Base-by-base conservation (phyloP, 2,797 vertebrate species). In the Tinamus major region DNA sequence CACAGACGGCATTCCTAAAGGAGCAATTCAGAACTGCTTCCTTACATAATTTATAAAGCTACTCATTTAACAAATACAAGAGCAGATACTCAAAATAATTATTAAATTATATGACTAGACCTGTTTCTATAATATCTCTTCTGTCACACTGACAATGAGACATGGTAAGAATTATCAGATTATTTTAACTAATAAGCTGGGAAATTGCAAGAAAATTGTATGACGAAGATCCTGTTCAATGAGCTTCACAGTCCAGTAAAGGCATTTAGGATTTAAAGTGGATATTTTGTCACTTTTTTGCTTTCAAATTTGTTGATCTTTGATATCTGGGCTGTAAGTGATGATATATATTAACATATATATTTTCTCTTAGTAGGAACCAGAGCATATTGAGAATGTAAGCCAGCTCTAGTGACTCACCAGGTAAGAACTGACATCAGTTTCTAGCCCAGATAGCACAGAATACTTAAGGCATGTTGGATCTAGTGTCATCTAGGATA, bases 131-230 rank as follows among this genome's bases (percentile, higher is more conserved):
- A 92, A 70, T 53, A 84, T 0, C 63, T 78, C 10, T 67, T 80
- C 31, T 83, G 89, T 92, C 51, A 46, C 46, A 79, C 9, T 81
- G 29, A 80, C 26, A 59, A 48, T 61, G 14, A 10, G 26, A 68
- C 1, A 2, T 53, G 80, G 53, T 64, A 78, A 62, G 42, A 93
- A 84, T 83, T 86, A 91, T 17, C 23, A 21, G 14, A 72, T 87
- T 80, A 90, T 86, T 90, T 90, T 86, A 93, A 83, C 59, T 91
- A 91, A 72, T 78, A 80, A 85, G 26, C 16, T 61, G 87, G 26
- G 70, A 93, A 77, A 90, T 35, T 79, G 29, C 86, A 91, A 91
- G 7, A 21, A 93, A 91, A 96, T 70, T 67, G 51, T 23, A 42
- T 86, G 59, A 92, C 75, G 78, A 89, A 92, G 89, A 6, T 23